phyloP scores from a whole-genome alignment of 2,113 vertebrate genomes.

The Corapipo altera region DNA sequence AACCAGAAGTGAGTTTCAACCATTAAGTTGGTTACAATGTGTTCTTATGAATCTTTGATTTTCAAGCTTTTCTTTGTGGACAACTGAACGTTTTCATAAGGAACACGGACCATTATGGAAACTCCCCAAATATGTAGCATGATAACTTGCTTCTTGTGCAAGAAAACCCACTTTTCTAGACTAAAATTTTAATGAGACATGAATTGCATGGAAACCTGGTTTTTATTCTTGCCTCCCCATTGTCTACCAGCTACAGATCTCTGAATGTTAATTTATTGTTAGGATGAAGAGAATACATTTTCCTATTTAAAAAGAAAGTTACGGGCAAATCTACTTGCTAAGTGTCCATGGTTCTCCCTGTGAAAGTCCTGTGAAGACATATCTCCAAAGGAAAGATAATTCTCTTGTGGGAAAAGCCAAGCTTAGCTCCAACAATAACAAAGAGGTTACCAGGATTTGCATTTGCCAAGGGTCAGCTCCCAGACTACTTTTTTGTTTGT shows the following conservation, averaged over 20 bases:
- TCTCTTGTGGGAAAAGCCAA: neutral
- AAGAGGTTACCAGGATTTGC: neutral
- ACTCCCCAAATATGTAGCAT: neutral
- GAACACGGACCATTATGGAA: accelerated
- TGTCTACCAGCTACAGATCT: neutral
- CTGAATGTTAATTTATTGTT: neutral
- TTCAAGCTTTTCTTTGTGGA: neutral
- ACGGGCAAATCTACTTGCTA: neutral
- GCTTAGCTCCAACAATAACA: neutral
- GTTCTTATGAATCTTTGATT: neutral
- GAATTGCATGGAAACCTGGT: neutral
- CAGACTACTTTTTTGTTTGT: neutral
- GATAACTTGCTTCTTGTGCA: neutral
- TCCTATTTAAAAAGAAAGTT: neutral
- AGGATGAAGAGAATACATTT: neutral
- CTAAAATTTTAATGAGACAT: neutral
- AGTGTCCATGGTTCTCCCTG: neutral
- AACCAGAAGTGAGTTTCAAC: accelerated
- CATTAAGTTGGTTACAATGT: neutral
- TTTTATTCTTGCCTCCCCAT: neutral
- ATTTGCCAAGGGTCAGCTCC: neutral
- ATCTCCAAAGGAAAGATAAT: neutral
- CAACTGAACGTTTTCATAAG: neutral
- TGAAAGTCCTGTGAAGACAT: neutral
- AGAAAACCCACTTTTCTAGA: neutral